Evolutionary conservation across 2,113 vertebrate genomes (phyloP).

Genomic region (Calonectris borealis): DNA sequence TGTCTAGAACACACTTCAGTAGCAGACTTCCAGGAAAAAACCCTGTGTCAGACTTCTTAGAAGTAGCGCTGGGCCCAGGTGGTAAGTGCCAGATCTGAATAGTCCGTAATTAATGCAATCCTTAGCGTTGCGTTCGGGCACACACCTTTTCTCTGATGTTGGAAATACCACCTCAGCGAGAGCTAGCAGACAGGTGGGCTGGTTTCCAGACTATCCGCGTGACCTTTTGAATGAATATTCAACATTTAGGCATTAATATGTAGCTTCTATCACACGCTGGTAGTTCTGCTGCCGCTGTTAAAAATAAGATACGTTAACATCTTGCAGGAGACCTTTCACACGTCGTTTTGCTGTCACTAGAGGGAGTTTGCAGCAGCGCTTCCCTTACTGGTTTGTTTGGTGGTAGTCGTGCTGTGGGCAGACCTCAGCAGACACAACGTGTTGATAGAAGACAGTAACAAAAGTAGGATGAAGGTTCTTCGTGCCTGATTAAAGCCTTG

Average conservation of each 20-base stretch:
- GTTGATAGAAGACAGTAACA: background rate
- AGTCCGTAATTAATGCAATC: background rate
- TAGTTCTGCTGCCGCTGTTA: background rate
- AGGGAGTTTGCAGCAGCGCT: background rate
- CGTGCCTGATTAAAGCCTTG: background rate
- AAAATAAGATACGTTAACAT: background rate
- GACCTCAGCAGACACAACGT: background rate
- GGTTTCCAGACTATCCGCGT: background rate
- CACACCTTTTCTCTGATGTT: background rate
- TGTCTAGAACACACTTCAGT: background rate
- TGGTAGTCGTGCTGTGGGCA: background rate
- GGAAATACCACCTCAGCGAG: background rate
- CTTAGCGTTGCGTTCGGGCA: background rate
- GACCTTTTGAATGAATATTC: background rate
- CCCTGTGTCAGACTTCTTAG: conserved; percentile 27
- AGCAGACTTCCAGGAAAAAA: conserved; percentile 47
- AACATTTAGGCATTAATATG: background rate
- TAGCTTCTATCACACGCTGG: background rate
- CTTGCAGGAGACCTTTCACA: background rate
- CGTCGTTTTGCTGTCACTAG: background rate
- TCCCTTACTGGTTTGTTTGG: background rate
- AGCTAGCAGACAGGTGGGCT: background rate
- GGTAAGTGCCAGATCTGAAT: background rate
- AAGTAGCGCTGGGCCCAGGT: background rate
- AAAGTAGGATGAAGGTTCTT: background rate